Evolutionary conservation across 1,140 invertebrate genomes (phyloP).

Genomic region (Drosophila gunungcola): DNA sequence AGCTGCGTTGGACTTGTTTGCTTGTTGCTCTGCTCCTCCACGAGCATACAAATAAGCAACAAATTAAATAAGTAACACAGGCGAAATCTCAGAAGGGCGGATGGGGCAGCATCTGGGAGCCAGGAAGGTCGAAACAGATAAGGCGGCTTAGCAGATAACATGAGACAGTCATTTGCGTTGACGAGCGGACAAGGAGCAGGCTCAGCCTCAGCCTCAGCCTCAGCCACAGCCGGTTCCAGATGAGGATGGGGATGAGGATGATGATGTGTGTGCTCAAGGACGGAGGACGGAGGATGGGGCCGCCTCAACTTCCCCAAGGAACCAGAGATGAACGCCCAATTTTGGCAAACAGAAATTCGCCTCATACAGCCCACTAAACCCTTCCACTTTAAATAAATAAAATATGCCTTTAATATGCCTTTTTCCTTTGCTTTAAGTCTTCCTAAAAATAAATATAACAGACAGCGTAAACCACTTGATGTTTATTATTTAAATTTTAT

Average conservation of each 20-base stretch:
- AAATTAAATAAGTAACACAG: conserved; percentile 82
- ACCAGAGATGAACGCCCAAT: conserved; percentile 28
- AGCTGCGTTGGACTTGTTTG: conserved; percentile 23
- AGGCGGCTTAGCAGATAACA: conserved; percentile 80
- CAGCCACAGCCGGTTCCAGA: conserved; percentile 24
- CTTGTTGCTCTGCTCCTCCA: conserved; percentile 42
- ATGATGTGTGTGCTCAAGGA: conserved; percentile 13
- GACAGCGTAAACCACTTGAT: too few relatives aligned
- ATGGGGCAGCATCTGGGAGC: conserved; percentile 1
- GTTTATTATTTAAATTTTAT: too few relatives aligned
- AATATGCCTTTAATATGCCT: too few relatives aligned
- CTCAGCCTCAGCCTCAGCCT: background rate
- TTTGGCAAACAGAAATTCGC: conserved; percentile 38
- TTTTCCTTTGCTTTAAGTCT: too few relatives aligned
- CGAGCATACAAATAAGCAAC: conserved; percentile 71
- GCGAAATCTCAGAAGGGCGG: conserved; percentile 43
- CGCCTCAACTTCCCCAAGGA: conserved; percentile 8
- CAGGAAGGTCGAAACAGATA: conserved; percentile 53
- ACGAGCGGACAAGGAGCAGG: conserved; percentile 50
- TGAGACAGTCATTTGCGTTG: conserved; percentile 79
- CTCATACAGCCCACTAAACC: background rate
- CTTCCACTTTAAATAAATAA: too few relatives aligned
- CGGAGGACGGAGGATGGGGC: background rate
- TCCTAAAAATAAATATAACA: too few relatives aligned
- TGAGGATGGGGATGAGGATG: conserved; percentile 35